These are phyloP conservation scores for Aplochiton taeniatus DNA, from an alignment of 2,797 vertebrate species.

Conservation along the genomic window DNA sequence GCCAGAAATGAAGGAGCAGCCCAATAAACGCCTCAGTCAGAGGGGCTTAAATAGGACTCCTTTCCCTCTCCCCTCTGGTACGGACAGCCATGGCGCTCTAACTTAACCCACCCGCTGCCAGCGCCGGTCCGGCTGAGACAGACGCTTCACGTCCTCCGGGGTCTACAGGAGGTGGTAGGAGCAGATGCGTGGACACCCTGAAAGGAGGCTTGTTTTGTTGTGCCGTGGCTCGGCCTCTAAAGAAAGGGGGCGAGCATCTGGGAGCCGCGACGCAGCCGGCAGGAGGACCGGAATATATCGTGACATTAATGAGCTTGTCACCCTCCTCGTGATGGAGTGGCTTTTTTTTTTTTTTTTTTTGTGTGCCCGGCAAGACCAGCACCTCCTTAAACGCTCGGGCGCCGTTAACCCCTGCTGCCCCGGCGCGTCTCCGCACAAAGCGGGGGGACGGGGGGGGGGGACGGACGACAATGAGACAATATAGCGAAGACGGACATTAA, in stretches of 20 bases:
- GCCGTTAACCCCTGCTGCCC: conserved; percentile 73
- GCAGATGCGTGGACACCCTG: conserved; percentile 39
- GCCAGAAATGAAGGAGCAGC: conserved; percentile 69
- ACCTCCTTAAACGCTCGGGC: conserved; percentile 70
- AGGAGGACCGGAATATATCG: conserved; percentile 73
- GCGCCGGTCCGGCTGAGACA: too few relatives aligned
- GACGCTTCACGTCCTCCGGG: too few relatives aligned
- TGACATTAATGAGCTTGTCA: conserved; percentile 81
- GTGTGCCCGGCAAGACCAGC: conserved; percentile 72
- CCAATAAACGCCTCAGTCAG: conserved; percentile 66
- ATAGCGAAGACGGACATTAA: neutral
- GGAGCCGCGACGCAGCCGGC: conserved; percentile 57
- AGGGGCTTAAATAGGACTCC: conserved; percentile 60
- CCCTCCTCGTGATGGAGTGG: conserved; percentile 71
- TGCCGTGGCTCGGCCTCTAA: conserved; percentile 21
- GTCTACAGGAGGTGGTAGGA: conserved; percentile 15
- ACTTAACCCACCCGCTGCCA: conserved; percentile 17
- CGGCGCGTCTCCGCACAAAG: conserved; percentile 52
- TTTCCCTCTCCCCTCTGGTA: conserved; percentile 45
- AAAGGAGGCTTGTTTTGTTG: conserved; percentile 57
- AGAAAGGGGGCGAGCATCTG: conserved; percentile 65
- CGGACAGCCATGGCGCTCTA: conserved; percentile 32
- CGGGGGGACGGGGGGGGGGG: too few relatives aligned
- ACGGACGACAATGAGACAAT: neutral
- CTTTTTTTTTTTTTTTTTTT: conserved; percentile 75